Percentiles rank a stretch among this genome's conserved stretches.
phyloP scores from a whole-genome alignment of 2,888 invertebrate genomes.

The Erebia epiphron region DNA sequence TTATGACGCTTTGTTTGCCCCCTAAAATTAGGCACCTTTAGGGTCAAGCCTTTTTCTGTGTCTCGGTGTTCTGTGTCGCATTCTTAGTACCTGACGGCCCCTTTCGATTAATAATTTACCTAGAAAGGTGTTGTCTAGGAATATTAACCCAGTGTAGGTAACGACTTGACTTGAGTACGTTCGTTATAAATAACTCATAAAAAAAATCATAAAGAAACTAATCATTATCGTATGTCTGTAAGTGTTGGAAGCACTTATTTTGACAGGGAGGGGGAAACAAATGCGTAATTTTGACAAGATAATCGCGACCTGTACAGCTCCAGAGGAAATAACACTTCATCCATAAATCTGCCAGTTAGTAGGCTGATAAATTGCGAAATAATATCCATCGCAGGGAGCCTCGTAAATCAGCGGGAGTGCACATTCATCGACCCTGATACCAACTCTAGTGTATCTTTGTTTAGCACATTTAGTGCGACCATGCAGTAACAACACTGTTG shows the following conservation, averaged over 20 bases:
- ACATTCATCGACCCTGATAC: conserved; percentile 45
- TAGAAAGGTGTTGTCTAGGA: too few species aligned
- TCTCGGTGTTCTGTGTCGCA: too few species aligned
- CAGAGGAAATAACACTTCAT: conserved; percentile 31
- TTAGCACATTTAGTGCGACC: conserved; percentile 28
- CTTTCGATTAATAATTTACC: too few species aligned
- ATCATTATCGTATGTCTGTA: too few species aligned
- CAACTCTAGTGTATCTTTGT: conserved; percentile 37
- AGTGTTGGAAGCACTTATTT: too few species aligned
- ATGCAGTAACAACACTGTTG: not conserved
- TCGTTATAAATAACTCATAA: too few species aligned
- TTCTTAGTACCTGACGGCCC: too few species aligned
- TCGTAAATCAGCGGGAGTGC: conserved; percentile 59
- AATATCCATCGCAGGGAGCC: conserved; percentile 43
- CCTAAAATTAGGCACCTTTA: not conserved
- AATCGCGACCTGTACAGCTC: conserved; percentile 33
- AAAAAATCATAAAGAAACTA: too few species aligned
- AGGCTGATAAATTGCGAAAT: conserved; percentile 46
- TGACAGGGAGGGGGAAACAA: not conserved
- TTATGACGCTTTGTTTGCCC: conserved; percentile 29
- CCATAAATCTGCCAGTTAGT: conserved; percentile 46
- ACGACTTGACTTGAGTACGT: too few species aligned
- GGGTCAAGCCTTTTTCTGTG: not conserved
- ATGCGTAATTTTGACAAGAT: conserved; percentile 20
- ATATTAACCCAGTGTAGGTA: too few species aligned